phyloP scores from a whole-genome alignment of 2,113 vertebrate genomes.

The Seriola rivoliana region DNA sequence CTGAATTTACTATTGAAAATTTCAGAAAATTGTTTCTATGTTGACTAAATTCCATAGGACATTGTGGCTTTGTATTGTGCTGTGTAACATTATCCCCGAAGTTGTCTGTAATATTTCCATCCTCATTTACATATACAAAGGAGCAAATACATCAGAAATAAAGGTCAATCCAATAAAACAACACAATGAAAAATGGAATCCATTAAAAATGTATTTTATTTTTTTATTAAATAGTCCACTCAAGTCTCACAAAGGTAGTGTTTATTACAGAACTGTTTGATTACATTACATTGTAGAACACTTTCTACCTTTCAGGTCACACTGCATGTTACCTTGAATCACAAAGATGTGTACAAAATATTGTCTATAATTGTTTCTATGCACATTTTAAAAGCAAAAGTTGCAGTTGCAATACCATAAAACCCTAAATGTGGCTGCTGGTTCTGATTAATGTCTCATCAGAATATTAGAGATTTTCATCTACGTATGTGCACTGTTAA shows the following conservation, averaged over 20 bases:
- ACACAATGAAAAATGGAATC: neutral
- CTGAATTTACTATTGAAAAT: neutral
- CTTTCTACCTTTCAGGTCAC: neutral
- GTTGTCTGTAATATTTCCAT: no score
- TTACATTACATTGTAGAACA: no score
- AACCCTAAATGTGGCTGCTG: neutral
- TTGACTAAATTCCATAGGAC: neutral
- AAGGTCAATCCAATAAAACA: neutral
- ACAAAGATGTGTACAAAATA: neutral
- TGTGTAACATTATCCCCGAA: no score
- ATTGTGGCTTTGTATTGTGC: neutral
- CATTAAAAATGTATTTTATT: neutral
- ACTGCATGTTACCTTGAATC: neutral
- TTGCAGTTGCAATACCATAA: neutral
- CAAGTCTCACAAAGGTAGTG: neutral
- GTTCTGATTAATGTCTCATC: neutral
- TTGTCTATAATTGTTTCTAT: neutral
- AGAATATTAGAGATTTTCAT: neutral
- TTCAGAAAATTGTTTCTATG: no score
- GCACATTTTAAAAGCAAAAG: neutral
- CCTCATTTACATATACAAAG: no score
- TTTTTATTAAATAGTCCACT: neutral
- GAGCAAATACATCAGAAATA: no score
- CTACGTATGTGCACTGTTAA: neutral
- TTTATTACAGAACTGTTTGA: neutral